Evolutionary conservation across 1,140 invertebrate species (phyloP), one percentile per base, ranked within the genome.

Genomic region (Hesperophylax magnus): DNA sequence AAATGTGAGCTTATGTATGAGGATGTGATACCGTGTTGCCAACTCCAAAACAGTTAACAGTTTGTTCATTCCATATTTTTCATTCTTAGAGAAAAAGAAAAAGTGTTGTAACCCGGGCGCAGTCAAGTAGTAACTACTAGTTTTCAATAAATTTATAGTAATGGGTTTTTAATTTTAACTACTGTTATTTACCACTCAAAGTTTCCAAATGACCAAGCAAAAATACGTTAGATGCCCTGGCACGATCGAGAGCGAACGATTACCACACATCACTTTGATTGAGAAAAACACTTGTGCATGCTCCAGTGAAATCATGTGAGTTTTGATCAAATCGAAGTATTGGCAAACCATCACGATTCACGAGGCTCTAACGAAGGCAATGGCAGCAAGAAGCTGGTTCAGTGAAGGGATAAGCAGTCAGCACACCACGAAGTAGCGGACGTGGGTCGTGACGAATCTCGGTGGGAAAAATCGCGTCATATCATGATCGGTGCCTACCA

Each of bases 381-480:
- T 24, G 58, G 58, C 58, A 61, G 58, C 24, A 24, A 20, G 17
- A 20, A 18, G 58, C 58, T 24, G 24, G 58, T 24, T 58, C 58
- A 22, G 17, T 61, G 58, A 18, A 61, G 58, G 58, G 58, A 61
- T 61, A 61, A 67, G 63, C 22, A 20, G 15, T 20, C 2, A 27
- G 1, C 63, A 65, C 63, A 27, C 63, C 22, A 67, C 22, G 24
- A 67, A 39, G 63, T 9, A 67, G 63, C 63, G 17, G 27, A 14
- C 34, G 39, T 47, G 20, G 31, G 75, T 61, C 75, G 75, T 77
- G 75, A 77, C 72, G 75, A 60, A 63, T 61, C 75, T 63, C n/a
- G 60, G 75, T 77, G 75, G 75, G 75, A 77, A 77, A 63, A 77
- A 47, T 77, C 31, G 75, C 58, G 60, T 77, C 75, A 77, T 56